Evolutionary conservation across 1,140 invertebrate species (phyloP).

Genomic region (Pararge aegeria): DNA sequence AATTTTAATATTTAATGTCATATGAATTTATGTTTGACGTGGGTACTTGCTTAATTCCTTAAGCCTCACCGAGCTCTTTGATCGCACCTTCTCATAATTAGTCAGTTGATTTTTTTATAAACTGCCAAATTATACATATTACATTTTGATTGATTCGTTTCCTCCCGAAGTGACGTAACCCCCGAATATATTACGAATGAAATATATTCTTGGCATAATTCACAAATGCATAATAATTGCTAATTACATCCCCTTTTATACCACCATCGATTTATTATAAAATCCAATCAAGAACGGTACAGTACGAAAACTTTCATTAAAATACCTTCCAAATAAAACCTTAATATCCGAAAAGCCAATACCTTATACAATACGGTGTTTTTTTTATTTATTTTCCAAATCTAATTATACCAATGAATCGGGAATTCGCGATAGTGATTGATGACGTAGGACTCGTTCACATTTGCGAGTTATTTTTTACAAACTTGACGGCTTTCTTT

Average conservation of each 20-base stretch:
- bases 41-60: not conserved
- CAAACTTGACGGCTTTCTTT: not conserved
- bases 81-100: not conserved
- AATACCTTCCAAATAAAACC: conserved; percentile 30
- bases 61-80: not conserved
- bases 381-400: conserved; percentile 57
- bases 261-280: conserved; percentile 15
- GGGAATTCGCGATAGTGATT: conserved; percentile 55
- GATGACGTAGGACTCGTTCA: conserved; percentile 41
- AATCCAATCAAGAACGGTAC: conserved; percentile 15
- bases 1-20: too few relatives aligned
- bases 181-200: conserved; percentile 1
- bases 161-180: not conserved
- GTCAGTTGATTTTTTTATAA: not conserved
- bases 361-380: conserved; percentile 32
- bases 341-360: conserved; percentile 36
- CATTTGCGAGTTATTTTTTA: conserved; percentile 2
- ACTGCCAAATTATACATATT: not conserved
- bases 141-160: conserved; percentile 7
- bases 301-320: conserved; percentile 29
- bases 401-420: conserved; percentile 62
- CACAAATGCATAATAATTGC: conserved; percentile 19
- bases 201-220: not conserved
- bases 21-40: not conserved
- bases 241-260: conserved; percentile 14